Evolutionary conservation across 2,797 vertebrate species (phyloP), one percentile per base, ranked within the genome.

Genomic region (Gymnoscopelus microlampas): DNA sequence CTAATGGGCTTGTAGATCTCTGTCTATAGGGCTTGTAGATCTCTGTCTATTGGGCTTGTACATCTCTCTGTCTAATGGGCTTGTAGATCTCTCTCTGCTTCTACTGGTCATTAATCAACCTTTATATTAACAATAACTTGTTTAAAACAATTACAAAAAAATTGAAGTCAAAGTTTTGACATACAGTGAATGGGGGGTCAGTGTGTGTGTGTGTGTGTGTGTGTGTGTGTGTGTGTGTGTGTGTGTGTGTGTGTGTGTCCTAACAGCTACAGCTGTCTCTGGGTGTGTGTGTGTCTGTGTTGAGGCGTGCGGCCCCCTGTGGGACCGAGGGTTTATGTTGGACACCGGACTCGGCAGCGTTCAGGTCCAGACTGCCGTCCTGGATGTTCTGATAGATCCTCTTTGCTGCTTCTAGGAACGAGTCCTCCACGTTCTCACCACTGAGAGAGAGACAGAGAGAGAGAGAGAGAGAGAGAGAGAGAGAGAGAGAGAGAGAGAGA

Each of bases 371-470:
- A 85, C 97, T 99, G 55, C 97, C 97, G 0, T 99, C 97, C 85
- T 99, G 97, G 90, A 99, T 99, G 83, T 99, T 99, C 93, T 99
- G 97, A 90, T 98, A 99, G 89, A 99, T 99, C 76, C 97, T 97
- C 95, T 99, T 98, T 23, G 97, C 97, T 5, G 97, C 97, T 91
- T 99, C 97, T 83, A 98, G 93, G 87, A 99, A 98, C 0, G 97
- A 97, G 15, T 99, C 97, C 87, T 99, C 97, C 59, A 99, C 97
- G 0, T 99, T 98, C 91, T 99, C 97, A 4, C 97, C 97, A 56
- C 97, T 99, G 89, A 13, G 11, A 32, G 14, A 53, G 5, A 15
- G 68, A 24, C 13, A n/a, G 14, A 39, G 39, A 5, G 44, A 13
- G 39, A 66, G 39, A 26, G 23, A 29, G 55, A 29, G 9, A 26